Percentiles rank a stretch among this genome's conserved stretches.
These are phyloP conservation scores for Trichechus manatus DNA, from an alignment of 2,113 vertebrate species.

Conservation along the genomic window DNA sequence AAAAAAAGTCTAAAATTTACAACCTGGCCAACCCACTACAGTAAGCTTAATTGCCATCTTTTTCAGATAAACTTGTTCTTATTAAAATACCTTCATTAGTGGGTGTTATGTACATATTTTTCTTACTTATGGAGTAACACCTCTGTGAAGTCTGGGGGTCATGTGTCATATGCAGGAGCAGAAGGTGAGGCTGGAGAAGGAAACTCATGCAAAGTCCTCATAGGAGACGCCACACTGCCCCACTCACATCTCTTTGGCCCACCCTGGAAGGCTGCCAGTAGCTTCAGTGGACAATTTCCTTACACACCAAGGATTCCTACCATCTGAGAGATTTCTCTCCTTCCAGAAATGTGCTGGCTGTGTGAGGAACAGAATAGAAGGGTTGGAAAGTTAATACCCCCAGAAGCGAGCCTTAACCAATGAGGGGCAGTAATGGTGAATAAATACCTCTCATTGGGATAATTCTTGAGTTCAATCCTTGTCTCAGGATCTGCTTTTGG, in stretches of 20 bases:
- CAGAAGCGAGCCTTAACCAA: background rate
- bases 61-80: background rate
- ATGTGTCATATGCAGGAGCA: background rate
- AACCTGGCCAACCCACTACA: background rate
- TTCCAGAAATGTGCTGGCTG: background rate
- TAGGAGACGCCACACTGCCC: no score
- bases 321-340: background rate
- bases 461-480: background rate
- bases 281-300: background rate
- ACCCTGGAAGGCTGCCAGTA: rapidly evolving
- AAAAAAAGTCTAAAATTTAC: background rate
- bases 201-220: rapidly evolving
- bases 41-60: background rate
- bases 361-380: background rate
- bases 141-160: background rate
- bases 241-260: rapidly evolving
- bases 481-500: background rate
- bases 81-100: no score
- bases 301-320: no score
- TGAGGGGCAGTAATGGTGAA: background rate
- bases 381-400: background rate
- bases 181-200: background rate
- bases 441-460: background rate
- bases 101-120: background rate
- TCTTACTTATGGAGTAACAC: background rate